Base-by-base conservation (phyloP, 2,797 vertebrate genomes). In the Steatocranus sp. region DNA sequence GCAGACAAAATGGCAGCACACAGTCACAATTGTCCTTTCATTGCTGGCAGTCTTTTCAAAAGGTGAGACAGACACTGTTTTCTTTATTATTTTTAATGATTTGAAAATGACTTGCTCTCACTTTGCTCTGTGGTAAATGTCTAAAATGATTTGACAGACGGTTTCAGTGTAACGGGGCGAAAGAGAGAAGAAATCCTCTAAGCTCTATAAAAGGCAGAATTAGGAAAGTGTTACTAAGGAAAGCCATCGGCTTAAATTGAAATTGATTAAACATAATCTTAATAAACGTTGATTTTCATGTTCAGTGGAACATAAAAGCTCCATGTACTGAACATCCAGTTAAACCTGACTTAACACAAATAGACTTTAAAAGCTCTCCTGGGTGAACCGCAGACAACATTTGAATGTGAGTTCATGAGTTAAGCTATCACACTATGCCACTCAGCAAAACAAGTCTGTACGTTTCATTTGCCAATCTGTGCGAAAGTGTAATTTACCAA, bases 21-120 rank as follows among this genome's bases (percentile, higher is more conserved):
- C 8, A 48, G 17, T 48, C 49, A 50, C 5, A 4, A 20, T 50
- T 11, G n/a, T 50, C 5, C 10, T 50, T 20, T 20, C 0, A 50
- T 20, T 50, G 49, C 10, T 20, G 49, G 49, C n/a, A 6, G 10
- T 20, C 49, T 50, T 50, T 50, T 50, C 49, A 50, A 50, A 0
- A 4, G 49, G 2, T 50, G n/a, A 20, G n/a, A 50, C n/a, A 50
- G n/a, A 50, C 49, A 20, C n/a, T 50, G 49, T 50, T 50, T 50
- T 11, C 49, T 20, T 50, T 20, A 50, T 20, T 50, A 20, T 11
- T 50, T 50, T 49, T 49, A 49, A 20, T 50, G 49, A 0, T 6
- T 50, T 50, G 20, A 20, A 50, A 50, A 50, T 20, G 49, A 50
- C 49, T 50, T 50, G 0, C 5, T 50, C 5, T 50, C 49, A 1